These are phyloP conservation scores for Lysiphlebus fabarum DNA, from an alignment of 1,140 invertebrate genomes.

Conservation along the genomic window DNA sequence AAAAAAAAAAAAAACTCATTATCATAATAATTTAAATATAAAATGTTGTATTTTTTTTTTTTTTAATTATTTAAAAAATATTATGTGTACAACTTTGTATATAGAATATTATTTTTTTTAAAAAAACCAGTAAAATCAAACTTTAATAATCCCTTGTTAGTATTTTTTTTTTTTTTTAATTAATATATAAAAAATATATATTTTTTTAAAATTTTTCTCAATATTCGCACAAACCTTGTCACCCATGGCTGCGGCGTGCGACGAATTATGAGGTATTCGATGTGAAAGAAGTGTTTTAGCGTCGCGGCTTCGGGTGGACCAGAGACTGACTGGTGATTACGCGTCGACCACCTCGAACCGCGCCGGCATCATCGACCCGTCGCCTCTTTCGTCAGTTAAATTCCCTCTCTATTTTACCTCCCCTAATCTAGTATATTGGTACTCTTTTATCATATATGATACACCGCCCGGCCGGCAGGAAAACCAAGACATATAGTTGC, in stretches of 20 bases:
- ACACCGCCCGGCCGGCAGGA: background rate
- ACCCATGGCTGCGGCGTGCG: slow-evolving; percentile 51
- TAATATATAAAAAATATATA: too few species aligned
- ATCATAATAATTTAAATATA: too few species aligned
- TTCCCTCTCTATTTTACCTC: slow-evolving; percentile 27
- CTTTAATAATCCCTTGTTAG: background rate
- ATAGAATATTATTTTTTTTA: too few species aligned
- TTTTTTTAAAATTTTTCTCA: slow-evolving; percentile 15
- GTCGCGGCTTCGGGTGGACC: slow-evolving; percentile 49
- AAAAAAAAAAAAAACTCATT: too few species aligned
- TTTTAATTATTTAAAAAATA: too few species aligned
- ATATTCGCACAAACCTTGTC: slow-evolving; percentile 49
- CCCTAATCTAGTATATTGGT: slow-evolving; percentile 7
- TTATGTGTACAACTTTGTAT: too few species aligned
- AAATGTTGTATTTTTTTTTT: too few species aligned
- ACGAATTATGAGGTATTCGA: slow-evolving; percentile 28
- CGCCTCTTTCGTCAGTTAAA: slow-evolving; percentile 16
- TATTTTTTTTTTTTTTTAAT: background rate
- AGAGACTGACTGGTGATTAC: slow-evolving; percentile 48
- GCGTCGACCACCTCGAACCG: slow-evolving; percentile 39
- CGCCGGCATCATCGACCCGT: slow-evolving; percentile 55
- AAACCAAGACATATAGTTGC: background rate
- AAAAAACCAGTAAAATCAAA: too few species aligned
- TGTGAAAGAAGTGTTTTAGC: slow-evolving; percentile 44
- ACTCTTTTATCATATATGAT: background rate